Conservation (phyloP, 1,140 invertebrate species). For the Camponotus floridanus region DNA sequence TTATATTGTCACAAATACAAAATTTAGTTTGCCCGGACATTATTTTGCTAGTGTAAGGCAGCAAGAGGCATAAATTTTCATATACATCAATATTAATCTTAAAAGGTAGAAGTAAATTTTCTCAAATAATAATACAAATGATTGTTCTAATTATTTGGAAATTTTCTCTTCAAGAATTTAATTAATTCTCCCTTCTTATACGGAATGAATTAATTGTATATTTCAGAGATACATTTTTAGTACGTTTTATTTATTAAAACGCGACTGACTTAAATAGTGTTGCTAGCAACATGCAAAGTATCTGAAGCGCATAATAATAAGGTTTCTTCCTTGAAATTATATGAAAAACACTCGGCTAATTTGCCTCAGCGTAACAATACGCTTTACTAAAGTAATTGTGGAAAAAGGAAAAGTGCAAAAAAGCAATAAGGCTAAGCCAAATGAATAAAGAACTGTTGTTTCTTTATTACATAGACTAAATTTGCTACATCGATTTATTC, state of each 20-base stretch:
- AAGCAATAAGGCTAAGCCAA: background rate
- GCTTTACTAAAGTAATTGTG: background rate
- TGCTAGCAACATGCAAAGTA: background rate
- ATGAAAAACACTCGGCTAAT: background rate
- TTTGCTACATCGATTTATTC: background rate
- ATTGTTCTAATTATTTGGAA: background rate
- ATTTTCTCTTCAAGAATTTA: background rate
- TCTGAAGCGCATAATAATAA: constrained; percentile 13
- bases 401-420: background rate
- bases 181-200: background rate
- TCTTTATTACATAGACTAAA: background rate
- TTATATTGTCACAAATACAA: too few relatives aligned
- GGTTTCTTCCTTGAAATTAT: background rate
- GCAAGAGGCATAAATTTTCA: background rate
- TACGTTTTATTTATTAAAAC: background rate
- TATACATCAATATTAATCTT: background rate
- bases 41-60: too few relatives aligned
- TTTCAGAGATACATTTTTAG: background rate
- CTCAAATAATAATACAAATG: background rate
- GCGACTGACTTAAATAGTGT: background rate
- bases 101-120: background rate
- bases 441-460: background rate
- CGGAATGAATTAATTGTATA: background rate
- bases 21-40: too few relatives aligned
- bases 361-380: background rate